phyloP scores from a whole-genome alignment of 2,888 invertebrate species.

The Blera fallax region DNA sequence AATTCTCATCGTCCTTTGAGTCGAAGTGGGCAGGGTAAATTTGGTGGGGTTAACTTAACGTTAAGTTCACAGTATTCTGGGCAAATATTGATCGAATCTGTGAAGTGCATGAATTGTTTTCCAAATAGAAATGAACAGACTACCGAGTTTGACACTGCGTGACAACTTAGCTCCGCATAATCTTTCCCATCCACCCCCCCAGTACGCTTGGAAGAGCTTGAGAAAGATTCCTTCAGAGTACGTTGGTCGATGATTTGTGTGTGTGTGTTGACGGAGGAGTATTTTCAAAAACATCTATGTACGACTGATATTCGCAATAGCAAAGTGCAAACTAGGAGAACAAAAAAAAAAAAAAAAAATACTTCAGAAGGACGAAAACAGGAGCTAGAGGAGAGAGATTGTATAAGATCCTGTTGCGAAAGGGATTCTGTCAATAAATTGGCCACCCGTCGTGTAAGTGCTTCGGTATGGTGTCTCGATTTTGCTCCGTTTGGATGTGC shows the following conservation, averaged over 20 bases:
- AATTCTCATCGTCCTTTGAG: neutral
- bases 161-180: conserved; percentile 35
- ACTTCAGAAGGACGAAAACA: neutral
- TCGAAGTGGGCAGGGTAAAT: neutral
- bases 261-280: neutral
- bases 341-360: neutral
- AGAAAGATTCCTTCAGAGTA: conserved; percentile 2
- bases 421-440: conserved; percentile 56
- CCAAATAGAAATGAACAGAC: conserved; percentile 39
- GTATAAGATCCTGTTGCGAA: conserved; percentile 30
- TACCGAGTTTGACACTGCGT: conserved; percentile 40
- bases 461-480: neutral
- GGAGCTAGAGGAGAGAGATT: neutral
- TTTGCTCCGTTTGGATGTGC: neutral
- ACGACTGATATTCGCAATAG: conserved; percentile 33
- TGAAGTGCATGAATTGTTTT: conserved; percentile 60
- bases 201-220: conserved; percentile 29
- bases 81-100: conserved; percentile 59
- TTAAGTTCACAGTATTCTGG: conserved; percentile 36
- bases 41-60: conserved; percentile 1
- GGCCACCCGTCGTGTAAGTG: conserved; percentile 55
- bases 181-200: neutral
- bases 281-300: conserved; percentile 14
- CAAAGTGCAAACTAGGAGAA: conserved; percentile 25
- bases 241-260: neutral